These are phyloP conservation scores for Anadara kagoshimensis DNA, from an alignment of 1,140 invertebrate genomes.

Conservation along the genomic window DNA sequence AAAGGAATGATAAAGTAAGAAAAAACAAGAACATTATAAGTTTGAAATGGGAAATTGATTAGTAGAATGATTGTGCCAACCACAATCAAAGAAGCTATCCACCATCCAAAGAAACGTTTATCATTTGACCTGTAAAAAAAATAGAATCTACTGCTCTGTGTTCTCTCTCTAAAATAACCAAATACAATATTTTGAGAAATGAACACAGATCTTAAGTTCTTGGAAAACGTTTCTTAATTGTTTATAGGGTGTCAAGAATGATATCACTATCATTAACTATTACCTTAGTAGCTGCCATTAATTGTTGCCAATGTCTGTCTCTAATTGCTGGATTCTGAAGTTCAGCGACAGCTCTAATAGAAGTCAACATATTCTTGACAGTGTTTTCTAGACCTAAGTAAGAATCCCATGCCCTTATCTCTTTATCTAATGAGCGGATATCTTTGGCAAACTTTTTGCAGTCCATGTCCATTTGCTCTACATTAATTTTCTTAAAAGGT, in stretches of 20 bases:
- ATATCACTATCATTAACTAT: not conserved
- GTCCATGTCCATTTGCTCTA: constrained; percentile 98
- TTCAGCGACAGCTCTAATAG: constrained; percentile 88
- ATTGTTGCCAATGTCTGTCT: constrained; percentile 95
- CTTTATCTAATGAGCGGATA: constrained; percentile 85
- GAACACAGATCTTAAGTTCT: not conserved
- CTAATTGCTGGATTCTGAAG: constrained; percentile 96
- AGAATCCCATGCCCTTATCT: constrained; percentile 90
- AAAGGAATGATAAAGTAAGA: not conserved
- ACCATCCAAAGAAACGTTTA: not conserved
- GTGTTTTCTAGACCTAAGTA: constrained; percentile 75
- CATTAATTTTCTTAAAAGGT: constrained; percentile 95
- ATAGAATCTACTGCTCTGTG: no score
- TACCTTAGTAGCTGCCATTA: constrained; percentile 97
- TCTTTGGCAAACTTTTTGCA: constrained; percentile 96
- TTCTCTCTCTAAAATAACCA: no score
- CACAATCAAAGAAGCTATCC: not conserved
- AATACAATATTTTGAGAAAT: not conserved
- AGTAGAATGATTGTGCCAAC: no score
- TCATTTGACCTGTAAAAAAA: no score
- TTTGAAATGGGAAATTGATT: not conserved
- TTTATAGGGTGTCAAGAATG: no score
- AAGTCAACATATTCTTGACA: constrained; percentile 75
- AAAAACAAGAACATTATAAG: not conserved
- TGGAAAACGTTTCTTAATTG: no score